These are phyloP conservation scores for Urocolius indicus DNA, from an alignment of 2,113 vertebrate genomes.

Conservation along the genomic window DNA sequence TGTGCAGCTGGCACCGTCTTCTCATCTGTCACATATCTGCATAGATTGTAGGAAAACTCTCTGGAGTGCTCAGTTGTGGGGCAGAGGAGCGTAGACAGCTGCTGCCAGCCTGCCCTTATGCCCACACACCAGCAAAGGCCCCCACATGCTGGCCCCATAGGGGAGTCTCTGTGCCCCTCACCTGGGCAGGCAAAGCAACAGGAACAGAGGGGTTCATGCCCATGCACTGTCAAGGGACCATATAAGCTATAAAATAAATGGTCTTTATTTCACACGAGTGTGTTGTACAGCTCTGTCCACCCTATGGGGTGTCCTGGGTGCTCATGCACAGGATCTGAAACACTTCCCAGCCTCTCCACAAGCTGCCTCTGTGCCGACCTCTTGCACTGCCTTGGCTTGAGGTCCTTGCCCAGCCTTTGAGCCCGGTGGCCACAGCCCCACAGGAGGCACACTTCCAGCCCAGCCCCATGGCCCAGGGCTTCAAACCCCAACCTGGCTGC, in stretches of 20 bases:
- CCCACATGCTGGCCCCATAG: too few species aligned
- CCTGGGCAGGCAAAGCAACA: neutral
- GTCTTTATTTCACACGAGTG: neutral
- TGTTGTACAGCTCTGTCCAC: neutral
- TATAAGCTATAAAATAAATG: constrained; percentile 46
- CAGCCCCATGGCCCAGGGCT: fast-evolving
- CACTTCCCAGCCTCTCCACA: neutral
- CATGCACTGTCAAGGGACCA: neutral
- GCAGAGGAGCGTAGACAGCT: neutral
- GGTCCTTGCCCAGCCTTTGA: neutral
- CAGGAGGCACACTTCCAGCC: neutral
- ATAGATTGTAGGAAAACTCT: neutral
- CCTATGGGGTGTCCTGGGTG: fast-evolving
- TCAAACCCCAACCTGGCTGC: neutral
- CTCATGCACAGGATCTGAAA: neutral
- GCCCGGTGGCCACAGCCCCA: fast-evolving
- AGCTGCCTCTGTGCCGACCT: neutral
- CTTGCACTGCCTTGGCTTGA: neutral
- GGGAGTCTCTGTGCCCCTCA: neutral
- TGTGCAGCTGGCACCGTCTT: fast-evolving
- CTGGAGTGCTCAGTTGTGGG: fast-evolving
- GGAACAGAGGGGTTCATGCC: neutral
- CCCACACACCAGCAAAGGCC: too few species aligned
- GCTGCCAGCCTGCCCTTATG: neutral
- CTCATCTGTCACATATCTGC: neutral